phyloP scores from a whole-genome alignment of 2,888 invertebrate genomes.

The Pollenia amentaria region DNA sequence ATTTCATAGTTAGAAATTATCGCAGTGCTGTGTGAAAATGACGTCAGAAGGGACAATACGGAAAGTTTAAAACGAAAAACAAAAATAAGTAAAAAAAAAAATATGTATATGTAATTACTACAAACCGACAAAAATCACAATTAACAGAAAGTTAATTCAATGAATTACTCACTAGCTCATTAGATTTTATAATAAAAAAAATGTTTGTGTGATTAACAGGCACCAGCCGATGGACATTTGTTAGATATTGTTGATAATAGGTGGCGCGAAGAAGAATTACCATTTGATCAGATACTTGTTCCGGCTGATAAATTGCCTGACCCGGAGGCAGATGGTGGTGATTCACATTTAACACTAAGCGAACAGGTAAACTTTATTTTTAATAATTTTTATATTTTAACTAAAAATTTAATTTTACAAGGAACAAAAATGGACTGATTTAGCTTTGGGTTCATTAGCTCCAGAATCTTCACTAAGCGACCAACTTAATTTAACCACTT shows the following conservation, averaged over 20 bases:
- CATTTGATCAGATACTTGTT: slow-evolving; percentile 93
- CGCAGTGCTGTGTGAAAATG: slow-evolving; percentile 46
- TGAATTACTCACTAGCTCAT: neutral
- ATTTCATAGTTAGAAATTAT: no score
- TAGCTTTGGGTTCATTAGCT: slow-evolving; percentile 85
- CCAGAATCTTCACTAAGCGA: slow-evolving; percentile 83
- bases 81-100: slow-evolving; percentile 6
- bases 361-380: slow-evolving; percentile 88
- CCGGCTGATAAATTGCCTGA: slow-evolving; percentile 95
- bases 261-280: slow-evolving; percentile 93
- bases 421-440: slow-evolving; percentile 89
- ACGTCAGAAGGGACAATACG: slow-evolving; percentile 39
- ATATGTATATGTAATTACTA: neutral
- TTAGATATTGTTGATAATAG: slow-evolving; percentile 88
- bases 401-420: slow-evolving; percentile 73
- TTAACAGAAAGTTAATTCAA: slow-evolving; percentile 2
- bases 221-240: slow-evolving; percentile 83
- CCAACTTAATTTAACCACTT: slow-evolving; percentile 82
- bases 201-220: slow-evolving; percentile 74
- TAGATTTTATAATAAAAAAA: neutral
- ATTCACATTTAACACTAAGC: slow-evolving; percentile 94
- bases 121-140: slow-evolving; percentile 21
- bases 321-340: slow-evolving; percentile 96
- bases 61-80: slow-evolving; percentile 34
- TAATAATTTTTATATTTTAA: neutral